phyloP scores from a whole-genome alignment of 2,113 vertebrate genomes.

The Xyrauchen texanus region DNA sequence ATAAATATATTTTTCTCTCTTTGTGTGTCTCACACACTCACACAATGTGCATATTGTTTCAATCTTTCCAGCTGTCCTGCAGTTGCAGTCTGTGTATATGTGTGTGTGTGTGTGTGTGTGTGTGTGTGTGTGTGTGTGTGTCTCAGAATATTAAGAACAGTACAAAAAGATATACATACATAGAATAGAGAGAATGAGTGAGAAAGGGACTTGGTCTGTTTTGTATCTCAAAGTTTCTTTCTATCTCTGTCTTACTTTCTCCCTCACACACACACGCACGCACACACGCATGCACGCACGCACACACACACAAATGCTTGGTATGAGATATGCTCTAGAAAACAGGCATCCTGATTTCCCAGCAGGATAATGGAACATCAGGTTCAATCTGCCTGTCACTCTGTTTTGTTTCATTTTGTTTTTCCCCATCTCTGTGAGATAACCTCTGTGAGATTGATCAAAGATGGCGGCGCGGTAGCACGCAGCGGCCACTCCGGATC shows the following conservation, averaged over 20 bases:
- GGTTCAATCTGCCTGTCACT: slow-evolving; percentile 42
- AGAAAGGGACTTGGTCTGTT: slow-evolving; percentile 28
- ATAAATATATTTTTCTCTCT: slow-evolving; percentile 41
- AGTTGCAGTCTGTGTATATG: slow-evolving; percentile 38
- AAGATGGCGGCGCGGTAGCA: no score
- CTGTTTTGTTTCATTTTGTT: slow-evolving; percentile 53
- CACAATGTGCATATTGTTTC: slow-evolving; percentile 50
- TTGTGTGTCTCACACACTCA: slow-evolving; percentile 30
- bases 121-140: slow-evolving; percentile 29
- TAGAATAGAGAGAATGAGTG: not conserved
- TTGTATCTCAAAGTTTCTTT: slow-evolving; percentile 19
- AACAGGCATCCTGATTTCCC: slow-evolving; percentile 52
- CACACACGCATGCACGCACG: not conserved
- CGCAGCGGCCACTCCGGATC: no score
- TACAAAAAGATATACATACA: slow-evolving; percentile 2
- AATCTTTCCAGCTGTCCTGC: slow-evolving; percentile 40
- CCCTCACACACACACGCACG: not conserved
- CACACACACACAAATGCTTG: slow-evolving; percentile 10
- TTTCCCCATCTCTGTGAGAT: slow-evolving; percentile 18
- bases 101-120: slow-evolving; percentile 2
- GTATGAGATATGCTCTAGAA: slow-evolving; percentile 53
- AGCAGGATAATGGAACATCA: slow-evolving; percentile 57
- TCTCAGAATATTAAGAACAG: not conserved
- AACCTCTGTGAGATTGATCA: no score
- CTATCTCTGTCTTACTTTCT: not conserved